Conservation (phyloP, 2,797 vertebrate genomes). For the Hypotaenidia okinawae region DNA sequence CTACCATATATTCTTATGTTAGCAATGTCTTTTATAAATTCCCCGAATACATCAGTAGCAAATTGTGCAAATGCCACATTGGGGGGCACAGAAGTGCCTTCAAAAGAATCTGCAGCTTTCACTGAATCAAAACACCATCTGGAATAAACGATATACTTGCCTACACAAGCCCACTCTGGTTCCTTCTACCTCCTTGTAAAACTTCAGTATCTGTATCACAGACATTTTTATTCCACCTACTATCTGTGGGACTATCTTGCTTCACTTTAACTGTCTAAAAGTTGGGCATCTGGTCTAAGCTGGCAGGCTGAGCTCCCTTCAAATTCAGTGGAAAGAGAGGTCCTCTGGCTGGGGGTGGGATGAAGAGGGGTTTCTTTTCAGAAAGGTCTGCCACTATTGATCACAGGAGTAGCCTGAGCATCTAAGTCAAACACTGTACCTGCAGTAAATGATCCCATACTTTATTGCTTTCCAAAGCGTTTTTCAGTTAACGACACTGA, state of each 20-base stretch:
- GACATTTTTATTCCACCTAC: slow-evolving; percentile 49
- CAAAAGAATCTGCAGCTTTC: slow-evolving; percentile 38
- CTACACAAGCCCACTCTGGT: slow-evolving; percentile 50
- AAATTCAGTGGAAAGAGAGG: not conserved
- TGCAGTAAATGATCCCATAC: not conserved
- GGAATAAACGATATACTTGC: slow-evolving; percentile 21
- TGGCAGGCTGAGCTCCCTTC: not conserved
- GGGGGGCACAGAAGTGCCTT: slow-evolving; percentile 33
- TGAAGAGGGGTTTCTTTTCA: not conserved
- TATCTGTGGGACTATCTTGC: not conserved
- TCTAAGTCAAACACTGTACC: not conserved
- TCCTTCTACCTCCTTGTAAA: slow-evolving; percentile 19
- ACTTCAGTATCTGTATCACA: not conserved
- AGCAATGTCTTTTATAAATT: not conserved
- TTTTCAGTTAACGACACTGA: not conserved
- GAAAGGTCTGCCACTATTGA: not conserved
- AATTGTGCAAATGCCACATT: not conserved
- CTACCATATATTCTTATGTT: not conserved
- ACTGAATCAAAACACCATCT: slow-evolving; percentile 58
- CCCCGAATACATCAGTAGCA: not conserved
- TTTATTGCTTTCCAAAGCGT: not conserved
- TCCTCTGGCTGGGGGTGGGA: not conserved
- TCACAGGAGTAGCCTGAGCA: not conserved
- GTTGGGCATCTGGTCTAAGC: not conserved
- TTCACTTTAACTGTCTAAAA: not conserved